These are phyloP conservation scores for Drosophila anceps DNA, from an alignment of 2,888 invertebrate species.

Conservation along the genomic window DNA sequence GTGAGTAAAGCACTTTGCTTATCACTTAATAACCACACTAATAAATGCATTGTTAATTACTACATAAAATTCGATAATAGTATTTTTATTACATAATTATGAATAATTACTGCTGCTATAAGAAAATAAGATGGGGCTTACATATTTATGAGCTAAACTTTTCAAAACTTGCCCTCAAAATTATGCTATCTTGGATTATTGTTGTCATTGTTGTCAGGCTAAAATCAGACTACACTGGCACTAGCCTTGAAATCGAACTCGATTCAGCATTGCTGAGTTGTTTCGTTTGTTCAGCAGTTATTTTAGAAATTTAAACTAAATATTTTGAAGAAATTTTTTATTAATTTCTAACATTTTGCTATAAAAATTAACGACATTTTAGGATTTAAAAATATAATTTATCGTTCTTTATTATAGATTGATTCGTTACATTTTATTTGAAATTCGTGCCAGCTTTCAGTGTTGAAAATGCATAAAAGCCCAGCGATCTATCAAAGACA, in stretches of 20 bases:
- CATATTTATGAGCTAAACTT: background rate
- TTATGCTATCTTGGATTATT: background rate
- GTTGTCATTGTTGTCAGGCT: background rate
- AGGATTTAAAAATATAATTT: background rate
- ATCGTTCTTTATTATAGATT: background rate
- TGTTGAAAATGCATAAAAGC: slow-evolving; percentile 8
- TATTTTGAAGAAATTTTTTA: background rate
- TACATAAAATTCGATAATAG: background rate
- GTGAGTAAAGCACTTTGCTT: background rate
- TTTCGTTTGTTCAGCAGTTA: background rate
- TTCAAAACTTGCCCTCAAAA: background rate
- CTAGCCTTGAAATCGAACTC: no score
- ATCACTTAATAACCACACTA: slow-evolving; percentile 8
- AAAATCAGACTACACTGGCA: background rate
- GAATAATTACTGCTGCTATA: background rate
- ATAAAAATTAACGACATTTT: background rate
- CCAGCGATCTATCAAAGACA: background rate
- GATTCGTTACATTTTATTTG: background rate
- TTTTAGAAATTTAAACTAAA: background rate
- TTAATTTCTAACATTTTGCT: no score
- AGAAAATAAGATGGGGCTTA: background rate
- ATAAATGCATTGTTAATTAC: background rate
- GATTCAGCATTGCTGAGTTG: background rate
- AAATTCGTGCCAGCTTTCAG: background rate
- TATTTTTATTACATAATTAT: background rate